Evolutionary conservation across 2,888 invertebrate species (phyloP).

Genomic region (Thalpophila matura): DNA sequence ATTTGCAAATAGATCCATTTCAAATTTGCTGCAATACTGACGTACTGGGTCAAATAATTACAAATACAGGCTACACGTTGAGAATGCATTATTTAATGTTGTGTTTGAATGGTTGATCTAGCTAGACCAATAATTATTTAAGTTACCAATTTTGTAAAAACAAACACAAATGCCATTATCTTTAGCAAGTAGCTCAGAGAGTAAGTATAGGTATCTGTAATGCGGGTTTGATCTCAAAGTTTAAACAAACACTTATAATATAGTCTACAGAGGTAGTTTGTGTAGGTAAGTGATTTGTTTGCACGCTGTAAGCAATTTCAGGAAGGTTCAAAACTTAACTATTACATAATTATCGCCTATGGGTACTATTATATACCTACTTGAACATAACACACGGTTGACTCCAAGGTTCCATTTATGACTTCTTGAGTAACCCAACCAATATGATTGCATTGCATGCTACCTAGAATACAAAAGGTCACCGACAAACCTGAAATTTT

Average conservation of each 20-base stretch:
- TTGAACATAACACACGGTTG: neutral
- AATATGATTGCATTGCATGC: conserved; percentile 39
- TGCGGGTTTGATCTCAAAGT: neutral
- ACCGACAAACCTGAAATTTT: conserved; percentile 8
- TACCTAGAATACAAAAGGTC: conserved; percentile 8
- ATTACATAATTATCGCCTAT: conserved; percentile 15
- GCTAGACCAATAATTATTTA: neutral
- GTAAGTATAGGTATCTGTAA: no score
- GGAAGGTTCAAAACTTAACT: neutral
- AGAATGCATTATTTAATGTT: neutral
- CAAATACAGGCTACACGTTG: neutral
- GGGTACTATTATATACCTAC: neutral
- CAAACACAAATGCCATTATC: no score
- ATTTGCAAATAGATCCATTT: conserved; percentile 22
- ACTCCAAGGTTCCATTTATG: conserved; percentile 20
- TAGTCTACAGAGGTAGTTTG: neutral
- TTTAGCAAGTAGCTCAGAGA: no score
- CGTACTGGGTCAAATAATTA: neutral
- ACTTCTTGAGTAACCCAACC: conserved; percentile 18
- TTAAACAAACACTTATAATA: neutral
- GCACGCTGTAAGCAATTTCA: neutral
- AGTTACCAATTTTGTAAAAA: no score
- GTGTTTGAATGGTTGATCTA: neutral
- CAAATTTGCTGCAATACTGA: conserved; percentile 12
- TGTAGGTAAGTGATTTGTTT: conserved; percentile 11